Evolutionary conservation across 2,113 vertebrate species (phyloP), one percentile per base, ranked within the genome.

Genomic region (Festucalex cinctus): DNA sequence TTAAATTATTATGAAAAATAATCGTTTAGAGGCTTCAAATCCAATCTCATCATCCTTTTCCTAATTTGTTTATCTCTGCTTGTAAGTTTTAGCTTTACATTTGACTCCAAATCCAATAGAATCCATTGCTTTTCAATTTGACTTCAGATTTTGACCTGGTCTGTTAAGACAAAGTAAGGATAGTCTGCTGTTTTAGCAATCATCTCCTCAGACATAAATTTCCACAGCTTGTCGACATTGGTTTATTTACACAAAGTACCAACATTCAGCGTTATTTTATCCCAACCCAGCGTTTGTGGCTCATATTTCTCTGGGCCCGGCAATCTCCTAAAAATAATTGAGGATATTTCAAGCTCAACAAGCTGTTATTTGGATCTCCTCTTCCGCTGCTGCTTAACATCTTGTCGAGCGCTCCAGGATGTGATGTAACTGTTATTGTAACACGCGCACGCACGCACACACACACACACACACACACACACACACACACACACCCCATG

Each of bases 371-470:
- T 62, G 39, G 60, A 24, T 24, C 22, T 62, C 60, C 22, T 14
- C 60, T 43, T 62, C 60, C 60, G 39, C 39, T 62, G 13, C 60
- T 62, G 39, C 60, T 43, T 26, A 43, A 43, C 22, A 62, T 43
- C 60, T 62, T 62, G 39, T 26, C 13, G 9, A 62, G 37, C 60
- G n/a, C 60, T 43, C 60, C 60, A 68, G 66, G 63, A 68, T 74
- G 17, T 68, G 56, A 57, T 73, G 73, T 51, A 66, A 56, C 57
- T 8, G 54, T 49, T 48, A 46, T 39, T 63, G 48, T 68, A 62
- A 28, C 41, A n/a, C 6, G 17, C 26, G 4, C 54, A 19, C 54
- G 16, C 53, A 26, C 54, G 3, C 53, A 28, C 54, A 32, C 54
- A 57, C 54, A 14, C 51, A 57, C 14, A 44, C 5, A 4, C 14